phyloP scores from a whole-genome alignment of 2,797 vertebrate species.

The Lacerta agilis region DNA sequence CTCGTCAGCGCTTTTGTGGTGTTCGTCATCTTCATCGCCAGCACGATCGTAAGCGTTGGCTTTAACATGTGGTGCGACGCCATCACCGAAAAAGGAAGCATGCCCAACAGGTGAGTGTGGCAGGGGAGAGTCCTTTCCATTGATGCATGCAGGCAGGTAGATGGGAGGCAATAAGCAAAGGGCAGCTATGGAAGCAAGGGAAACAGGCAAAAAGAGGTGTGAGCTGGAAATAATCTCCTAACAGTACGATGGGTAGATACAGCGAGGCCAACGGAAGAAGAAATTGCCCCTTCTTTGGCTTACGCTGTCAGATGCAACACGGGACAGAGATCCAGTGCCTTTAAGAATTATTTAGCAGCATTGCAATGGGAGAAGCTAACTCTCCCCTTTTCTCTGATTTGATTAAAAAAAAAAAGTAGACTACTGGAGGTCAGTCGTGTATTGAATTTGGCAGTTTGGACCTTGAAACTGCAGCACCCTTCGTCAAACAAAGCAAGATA shows the following conservation, averaged over 20 bases:
- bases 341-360: not conserved
- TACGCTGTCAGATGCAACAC: not conserved
- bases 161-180: not conserved
- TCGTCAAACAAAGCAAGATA: too few relatives aligned
- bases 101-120: conserved; percentile 87
- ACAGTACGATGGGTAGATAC: not conserved
- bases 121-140: conserved; percentile 40
- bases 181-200: not conserved
- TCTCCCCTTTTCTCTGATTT: not conserved
- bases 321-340: not conserved
- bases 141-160: not conserved
- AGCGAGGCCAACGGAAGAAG: not conserved
- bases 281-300: too few relatives aligned
- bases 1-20: conserved; percentile 92
- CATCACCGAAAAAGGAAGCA: conserved; percentile 89
- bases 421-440: not conserved
- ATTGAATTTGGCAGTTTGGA: not conserved
- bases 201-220: conserved; percentile 16
- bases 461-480: too few relatives aligned
- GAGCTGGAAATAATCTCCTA: not conserved
- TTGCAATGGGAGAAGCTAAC: not conserved
- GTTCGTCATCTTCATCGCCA: conserved; percentile 93
- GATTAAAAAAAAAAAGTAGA: not conserved
- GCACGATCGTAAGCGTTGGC: conserved; percentile 95
- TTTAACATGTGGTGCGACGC: conserved; percentile 98